Conservation (phyloP, 2,113 vertebrate species). For the Limnothrissa miodon region DNA sequence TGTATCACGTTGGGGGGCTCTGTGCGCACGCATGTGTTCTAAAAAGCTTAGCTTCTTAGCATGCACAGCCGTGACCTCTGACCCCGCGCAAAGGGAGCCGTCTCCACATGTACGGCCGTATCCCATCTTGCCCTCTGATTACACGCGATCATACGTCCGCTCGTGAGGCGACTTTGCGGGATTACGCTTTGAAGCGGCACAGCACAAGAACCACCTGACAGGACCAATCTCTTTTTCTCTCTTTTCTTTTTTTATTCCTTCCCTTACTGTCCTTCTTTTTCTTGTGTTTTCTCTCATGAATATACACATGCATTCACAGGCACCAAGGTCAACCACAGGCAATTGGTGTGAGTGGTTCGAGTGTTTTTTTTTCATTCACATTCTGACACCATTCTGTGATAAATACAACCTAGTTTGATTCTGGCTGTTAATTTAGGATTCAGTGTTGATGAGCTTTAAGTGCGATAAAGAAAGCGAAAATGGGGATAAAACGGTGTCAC, state of each 20-base stretch:
- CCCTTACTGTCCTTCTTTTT: not conserved
- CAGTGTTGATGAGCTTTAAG: not conserved
- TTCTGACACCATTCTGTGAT: not conserved
- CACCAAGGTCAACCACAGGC: not conserved
- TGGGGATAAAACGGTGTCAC: not conserved
- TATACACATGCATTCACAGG: not conserved
- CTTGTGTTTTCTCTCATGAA: not conserved
- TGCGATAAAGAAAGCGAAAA: too few relatives aligned
- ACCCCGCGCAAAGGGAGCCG: conserved; percentile 37
- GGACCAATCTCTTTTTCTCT: not conserved
- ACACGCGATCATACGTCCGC: conserved; percentile 29
- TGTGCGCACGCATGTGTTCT: conserved; percentile 44
- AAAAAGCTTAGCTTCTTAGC: conserved; percentile 41
- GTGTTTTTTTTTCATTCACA: not conserved
- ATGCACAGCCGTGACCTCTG: conserved; percentile 37
- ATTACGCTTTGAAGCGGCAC: conserved; percentile 39
- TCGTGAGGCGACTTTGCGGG: conserved; percentile 38
- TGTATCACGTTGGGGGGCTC: conserved; percentile 26
- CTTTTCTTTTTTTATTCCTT: not conserved
- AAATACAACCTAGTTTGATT: not conserved
- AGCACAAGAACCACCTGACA: conserved; percentile 27
- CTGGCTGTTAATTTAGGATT: not conserved
- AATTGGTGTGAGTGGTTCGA: not conserved
- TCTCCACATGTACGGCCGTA: conserved; percentile 39
- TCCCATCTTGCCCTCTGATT: conserved; percentile 33